phyloP scores from a whole-genome alignment of 2,888 invertebrate species.

The Frankliniella intonsa region DNA sequence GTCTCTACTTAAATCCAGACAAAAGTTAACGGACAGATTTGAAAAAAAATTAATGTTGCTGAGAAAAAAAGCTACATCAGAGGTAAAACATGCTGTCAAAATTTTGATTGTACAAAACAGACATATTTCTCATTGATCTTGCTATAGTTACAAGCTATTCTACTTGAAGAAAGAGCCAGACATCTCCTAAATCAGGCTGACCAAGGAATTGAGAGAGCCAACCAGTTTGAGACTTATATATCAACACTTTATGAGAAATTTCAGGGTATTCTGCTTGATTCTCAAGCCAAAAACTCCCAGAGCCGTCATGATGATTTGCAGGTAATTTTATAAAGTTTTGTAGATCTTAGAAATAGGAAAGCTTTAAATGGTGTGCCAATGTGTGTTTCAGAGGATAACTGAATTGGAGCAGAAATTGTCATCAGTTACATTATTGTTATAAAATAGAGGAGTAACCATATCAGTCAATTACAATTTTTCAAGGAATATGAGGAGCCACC shows the following conservation, averaged over 20 bases:
- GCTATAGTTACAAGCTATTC: background rate
- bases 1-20: background rate
- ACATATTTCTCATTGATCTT: background rate
- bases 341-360: background rate
- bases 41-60: background rate
- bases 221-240: background rate
- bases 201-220: background rate
- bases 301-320: background rate
- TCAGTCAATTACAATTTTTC: background rate
- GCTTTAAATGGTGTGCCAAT: too few relatives aligned
- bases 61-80: background rate
- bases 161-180: background rate
- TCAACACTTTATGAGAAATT: background rate
- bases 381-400: slow-evolving; percentile 3
- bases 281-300: background rate
- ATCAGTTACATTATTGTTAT: background rate
- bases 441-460: background rate
- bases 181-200: background rate
- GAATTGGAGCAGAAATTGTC: background rate
- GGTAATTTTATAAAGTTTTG: background rate
- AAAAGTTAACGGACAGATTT: background rate
- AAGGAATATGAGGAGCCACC: too few relatives aligned
- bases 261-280: background rate
- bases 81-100: background rate
- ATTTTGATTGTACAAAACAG: background rate